Conservation (phyloP, 37 sponge, comb jelly and placozoan species). For the Oopsacas minuta region DNA sequence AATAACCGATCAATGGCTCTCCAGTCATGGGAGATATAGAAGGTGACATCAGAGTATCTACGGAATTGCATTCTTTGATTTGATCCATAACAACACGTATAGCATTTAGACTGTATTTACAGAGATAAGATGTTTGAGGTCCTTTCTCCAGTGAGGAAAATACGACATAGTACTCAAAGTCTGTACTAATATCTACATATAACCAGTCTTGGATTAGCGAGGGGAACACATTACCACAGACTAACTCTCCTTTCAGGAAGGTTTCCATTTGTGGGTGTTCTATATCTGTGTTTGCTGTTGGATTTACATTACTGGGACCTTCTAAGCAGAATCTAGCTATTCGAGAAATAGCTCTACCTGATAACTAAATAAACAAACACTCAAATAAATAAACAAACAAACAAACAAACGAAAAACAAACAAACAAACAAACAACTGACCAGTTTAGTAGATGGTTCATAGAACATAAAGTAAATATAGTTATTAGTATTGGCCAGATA, state of each 20-base stretch:
- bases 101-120: not conserved
- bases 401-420: too few species aligned
- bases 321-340: not conserved
- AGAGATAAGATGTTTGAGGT: not conserved
- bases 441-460: not conserved
- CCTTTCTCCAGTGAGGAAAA: not conserved
- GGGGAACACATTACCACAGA: not conserved
- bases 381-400: too few species aligned
- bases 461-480: conserved; percentile 7
- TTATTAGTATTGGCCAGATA: not conserved
- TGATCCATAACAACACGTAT: not conserved
- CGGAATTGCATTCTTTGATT: not conserved
- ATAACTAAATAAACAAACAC: not conserved
- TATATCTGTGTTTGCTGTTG: not conserved
- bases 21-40: not conserved
- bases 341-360: not conserved
- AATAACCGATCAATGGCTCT: not conserved
- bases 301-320: not conserved
- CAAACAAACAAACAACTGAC: too few species aligned
- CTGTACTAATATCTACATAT: not conserved
- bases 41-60: not conserved
- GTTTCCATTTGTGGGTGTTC: not conserved
- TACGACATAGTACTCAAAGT: not conserved
- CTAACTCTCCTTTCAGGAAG: not conserved
- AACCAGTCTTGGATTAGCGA: not conserved